Evolutionary conservation across 2,888 invertebrate genomes (phyloP).

Genomic region (Ligdia adustata): DNA sequence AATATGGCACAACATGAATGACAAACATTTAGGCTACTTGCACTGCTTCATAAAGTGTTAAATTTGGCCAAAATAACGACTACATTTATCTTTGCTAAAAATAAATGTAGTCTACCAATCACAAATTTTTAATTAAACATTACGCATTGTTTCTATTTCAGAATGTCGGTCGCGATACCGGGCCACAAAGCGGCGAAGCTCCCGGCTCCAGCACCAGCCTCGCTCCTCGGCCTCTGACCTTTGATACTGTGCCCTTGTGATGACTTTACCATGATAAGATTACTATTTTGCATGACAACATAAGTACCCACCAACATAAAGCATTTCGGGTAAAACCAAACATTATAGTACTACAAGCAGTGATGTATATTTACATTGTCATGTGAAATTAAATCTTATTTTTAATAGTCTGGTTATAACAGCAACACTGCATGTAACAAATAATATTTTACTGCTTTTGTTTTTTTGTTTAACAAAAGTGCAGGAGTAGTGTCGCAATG

Average conservation of each 20-base stretch:
- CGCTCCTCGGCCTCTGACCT: constrained; percentile 68
- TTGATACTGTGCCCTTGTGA: constrained; percentile 77
- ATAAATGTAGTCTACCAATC: too few species aligned
- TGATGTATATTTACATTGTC: constrained; percentile 60
- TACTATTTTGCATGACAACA: constrained; percentile 66
- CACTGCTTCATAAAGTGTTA: too few species aligned
- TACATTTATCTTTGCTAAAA: too few species aligned
- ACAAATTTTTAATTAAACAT: too few species aligned
- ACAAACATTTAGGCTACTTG: too few species aligned
- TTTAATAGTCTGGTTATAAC: too few species aligned
- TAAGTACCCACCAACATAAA: constrained; percentile 35
- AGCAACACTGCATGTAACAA: constrained; percentile 60
- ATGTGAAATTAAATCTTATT: constrained; percentile 60
- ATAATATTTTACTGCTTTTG: constrained; percentile 59
- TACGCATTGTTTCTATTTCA: constrained; percentile 51
- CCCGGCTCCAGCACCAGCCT: constrained; percentile 84
- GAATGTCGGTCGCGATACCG: constrained; percentile 81
- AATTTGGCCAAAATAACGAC: too few species aligned
- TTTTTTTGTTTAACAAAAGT: constrained; percentile 59
- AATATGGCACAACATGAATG: too few species aligned
- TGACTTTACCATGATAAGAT: constrained; percentile 62
- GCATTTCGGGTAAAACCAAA: constrained; percentile 12
- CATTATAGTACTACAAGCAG: constrained; percentile 1
- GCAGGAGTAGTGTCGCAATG: constrained; percentile 54
- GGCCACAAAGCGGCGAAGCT: constrained; percentile 85